Base-by-base conservation (phyloP, 2,113 vertebrate species). In the Spilogale gracilis region DNA sequence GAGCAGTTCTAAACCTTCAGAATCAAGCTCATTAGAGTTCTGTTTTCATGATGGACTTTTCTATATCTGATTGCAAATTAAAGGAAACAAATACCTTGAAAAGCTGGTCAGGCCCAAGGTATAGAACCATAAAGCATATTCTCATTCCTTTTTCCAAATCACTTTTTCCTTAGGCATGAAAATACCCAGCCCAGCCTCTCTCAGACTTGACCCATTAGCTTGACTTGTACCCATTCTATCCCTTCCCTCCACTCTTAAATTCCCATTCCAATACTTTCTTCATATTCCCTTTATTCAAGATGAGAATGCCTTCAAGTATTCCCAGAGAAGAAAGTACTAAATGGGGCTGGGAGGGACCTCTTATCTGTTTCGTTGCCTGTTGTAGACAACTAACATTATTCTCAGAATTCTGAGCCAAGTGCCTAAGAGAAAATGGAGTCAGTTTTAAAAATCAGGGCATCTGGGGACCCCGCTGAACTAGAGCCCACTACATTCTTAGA, bases 31-130 rank as follows among this genome's bases (percentile, higher is more conserved):
- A 73, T 89, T 91, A 52, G 32, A 52, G 67, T n/a, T 74, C 67
- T 87, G 43, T 50, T 60, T 91, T 78, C 73, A 13, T 61, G 60
- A 73, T 7, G 38, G 48, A 95, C 56, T 87, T 90, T 84, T 89
- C 91, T 16, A 56, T 25, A 86, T n/a, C 88, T 88, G 69, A 38
- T 32, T 91, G 27, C 76, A 91, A 96, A 95, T 81, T 69, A 60
- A 94, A 88, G 69, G 79, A 67, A 71, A 38, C 16, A 74, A 76
- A 25, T 18, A n/a, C 6, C n/a, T 58, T 38, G 16, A 67, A 92
- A 91, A 88, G 10, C 30, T 67, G n/a, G 73, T 71, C 94, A 92
- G 60, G 30, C 54, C 45, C 79, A 69, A 23, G 13, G 21, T 20
- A 92, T 9, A 48, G 58, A 84, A 88, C 32, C 45, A 87, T 2